A percentile compares a stretch with the other conserved stretches of the same genome.
These are phyloP conservation scores for Silurus meridionalis DNA, from an alignment of 2,113 vertebrate genomes.

Conservation along the genomic window DNA sequence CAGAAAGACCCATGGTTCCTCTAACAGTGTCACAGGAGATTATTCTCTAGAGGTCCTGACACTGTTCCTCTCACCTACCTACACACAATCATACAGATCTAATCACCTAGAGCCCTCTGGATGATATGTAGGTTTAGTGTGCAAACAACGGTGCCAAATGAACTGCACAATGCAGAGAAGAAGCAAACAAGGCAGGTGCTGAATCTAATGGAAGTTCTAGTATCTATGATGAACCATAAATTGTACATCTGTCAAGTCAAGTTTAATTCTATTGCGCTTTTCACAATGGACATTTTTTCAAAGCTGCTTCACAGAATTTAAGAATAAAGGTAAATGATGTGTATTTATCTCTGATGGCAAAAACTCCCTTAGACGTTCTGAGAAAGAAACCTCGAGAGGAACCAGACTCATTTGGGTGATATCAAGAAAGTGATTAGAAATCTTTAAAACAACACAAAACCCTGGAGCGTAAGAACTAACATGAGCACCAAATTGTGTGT, in stretches of 20 bases:
- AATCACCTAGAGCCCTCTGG: background rate
- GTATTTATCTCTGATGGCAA: no score
- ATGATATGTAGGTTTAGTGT: background rate
- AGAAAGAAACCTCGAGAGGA: no score
- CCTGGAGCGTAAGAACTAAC: no score
- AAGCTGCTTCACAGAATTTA: no score
- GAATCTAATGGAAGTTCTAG: slow-evolving; percentile 12
- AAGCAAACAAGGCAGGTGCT: background rate
- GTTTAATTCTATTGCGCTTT: no score
- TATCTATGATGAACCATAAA: background rate
- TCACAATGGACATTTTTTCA: no score
- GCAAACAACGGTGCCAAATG: slow-evolving; percentile 12
- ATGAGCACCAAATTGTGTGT: no score
- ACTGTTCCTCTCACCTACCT: background rate
- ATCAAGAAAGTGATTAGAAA: no score
- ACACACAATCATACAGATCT: slow-evolving; percentile 7
- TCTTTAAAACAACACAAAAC: no score
- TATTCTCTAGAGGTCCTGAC: background rate
- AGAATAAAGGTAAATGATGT: no score
- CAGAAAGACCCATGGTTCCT: background rate
- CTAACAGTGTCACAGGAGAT: background rate
- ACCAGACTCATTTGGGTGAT: no score
- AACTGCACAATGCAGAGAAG: background rate
- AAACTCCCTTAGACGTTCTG: no score
- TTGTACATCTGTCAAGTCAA: background rate